A percentile compares a stretch with the other conserved stretches of the same genome.
Evolutionary conservation across 2,797 vertebrate species (phyloP).

Genomic region (Neosilurus hyrtlii): DNA sequence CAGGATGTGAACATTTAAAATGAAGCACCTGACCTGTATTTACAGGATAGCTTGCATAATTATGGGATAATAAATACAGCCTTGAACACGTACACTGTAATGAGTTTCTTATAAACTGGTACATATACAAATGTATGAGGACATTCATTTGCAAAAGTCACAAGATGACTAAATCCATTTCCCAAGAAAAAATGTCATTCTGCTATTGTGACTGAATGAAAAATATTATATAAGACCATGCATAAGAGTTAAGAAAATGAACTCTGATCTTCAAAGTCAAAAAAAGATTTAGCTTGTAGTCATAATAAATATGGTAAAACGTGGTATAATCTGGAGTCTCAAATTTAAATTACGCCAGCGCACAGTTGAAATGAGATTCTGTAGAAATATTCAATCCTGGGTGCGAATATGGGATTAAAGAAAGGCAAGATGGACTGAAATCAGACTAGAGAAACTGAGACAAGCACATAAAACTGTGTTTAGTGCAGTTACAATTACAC

Average conservation of each 20-base stretch:
- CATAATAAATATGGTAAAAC: not conserved
- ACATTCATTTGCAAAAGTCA: not conserved
- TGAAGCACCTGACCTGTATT: not conserved
- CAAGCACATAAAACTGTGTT: not conserved
- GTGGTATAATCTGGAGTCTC: not conserved
- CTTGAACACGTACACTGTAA: not conserved
- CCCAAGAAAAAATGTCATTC: not conserved
- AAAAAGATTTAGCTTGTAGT: not conserved
- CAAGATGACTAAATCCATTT: not conserved
- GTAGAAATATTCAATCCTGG: not conserved
- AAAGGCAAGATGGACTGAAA: not conserved
- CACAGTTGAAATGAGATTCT: not conserved
- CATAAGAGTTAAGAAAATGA: not conserved
- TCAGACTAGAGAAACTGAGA: not conserved
- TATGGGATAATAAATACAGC: not conserved
- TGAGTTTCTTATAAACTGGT: not conserved
- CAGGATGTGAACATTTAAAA: not conserved
- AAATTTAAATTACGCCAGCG: not conserved
- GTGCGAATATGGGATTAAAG: not conserved
- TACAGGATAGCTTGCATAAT: not conserved
- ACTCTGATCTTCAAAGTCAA: not conserved
- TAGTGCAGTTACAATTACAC: not conserved
- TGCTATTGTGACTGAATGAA: not conserved
- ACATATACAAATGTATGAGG: not conserved
- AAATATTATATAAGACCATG: not conserved